Evolutionary conservation across 2,888 invertebrate species (phyloP), one percentile per base, ranked within the genome.

Genomic region (Cheilosia vulpina): DNA sequence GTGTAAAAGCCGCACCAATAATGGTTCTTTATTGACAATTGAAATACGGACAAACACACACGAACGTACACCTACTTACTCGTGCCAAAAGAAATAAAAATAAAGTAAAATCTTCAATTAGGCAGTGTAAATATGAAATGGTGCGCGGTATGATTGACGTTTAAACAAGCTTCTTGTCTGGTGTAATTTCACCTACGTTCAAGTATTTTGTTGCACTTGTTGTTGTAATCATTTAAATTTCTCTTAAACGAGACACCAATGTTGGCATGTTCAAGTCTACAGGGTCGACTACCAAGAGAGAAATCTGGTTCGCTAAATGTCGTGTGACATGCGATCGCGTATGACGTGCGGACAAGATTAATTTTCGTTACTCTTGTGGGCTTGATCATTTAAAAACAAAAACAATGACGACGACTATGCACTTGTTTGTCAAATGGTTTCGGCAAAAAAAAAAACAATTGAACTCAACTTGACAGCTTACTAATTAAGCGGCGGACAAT

Each of bases 151-250:
- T 31, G 45, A 73, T 80, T 66, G 66, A 66, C 65, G 55, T 73
- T 62, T 31, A 45, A 57, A 52, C 60, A 43, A 73, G 60, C 66
- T 66, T 47, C 72, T 60, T 15, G 31, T 19, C 34, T 55, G 27
- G 15, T n/a, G 52, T 53, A 63, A 31, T 77, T 65, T 72, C 66
- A 72, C 71, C 66, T 82, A 66, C 66, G 60, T 60, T 45, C 52
- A 50, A 24, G 43, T 58, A 66, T 52, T 38, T 66, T 55, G 19
- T 24, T 53, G 66, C 65, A 72, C 71, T 63, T 71, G 65, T 62
- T 66, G 53, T 41, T 72, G 21, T 43, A 58, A 60, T 47, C 65
- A 77, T 72, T 66, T 47, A 66, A 68, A 45, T 65, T 55, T 68
- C 27, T 57, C 66, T 53, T 31, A 31, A 65, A 79, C 38, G 17